These are phyloP conservation scores for Candoia aspera DNA, from an alignment of 2,113 vertebrate genomes.

Conservation along the genomic window DNA sequence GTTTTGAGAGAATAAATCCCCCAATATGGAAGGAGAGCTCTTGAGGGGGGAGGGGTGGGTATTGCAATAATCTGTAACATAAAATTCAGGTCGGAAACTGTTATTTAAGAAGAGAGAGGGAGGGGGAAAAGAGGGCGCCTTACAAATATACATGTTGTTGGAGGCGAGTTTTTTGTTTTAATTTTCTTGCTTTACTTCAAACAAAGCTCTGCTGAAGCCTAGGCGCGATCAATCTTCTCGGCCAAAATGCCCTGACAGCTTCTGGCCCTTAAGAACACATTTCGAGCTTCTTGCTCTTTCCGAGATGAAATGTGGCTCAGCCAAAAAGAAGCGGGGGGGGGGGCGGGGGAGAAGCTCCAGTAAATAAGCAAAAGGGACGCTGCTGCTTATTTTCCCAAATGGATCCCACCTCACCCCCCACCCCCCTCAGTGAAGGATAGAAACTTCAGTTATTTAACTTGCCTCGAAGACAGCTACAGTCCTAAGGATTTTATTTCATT, in stretches of 20 bases:
- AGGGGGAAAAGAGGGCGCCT: conserved; percentile 65
- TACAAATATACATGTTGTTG: conserved; percentile 78
- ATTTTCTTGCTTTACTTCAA: conserved; percentile 98
- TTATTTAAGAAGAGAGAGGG: conserved; percentile 51
- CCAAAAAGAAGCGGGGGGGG: conserved; percentile 72
- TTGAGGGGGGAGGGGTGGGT: conserved; percentile 55
- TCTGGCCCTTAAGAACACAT: conserved; percentile 97
- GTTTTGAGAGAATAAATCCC: conserved; percentile 67
- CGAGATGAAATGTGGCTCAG: conserved; percentile 88
- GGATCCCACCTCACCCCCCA: conserved; percentile 39
- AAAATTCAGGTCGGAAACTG: background rate
- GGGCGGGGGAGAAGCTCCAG: conserved; percentile 77
- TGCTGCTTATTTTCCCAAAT: conserved; percentile 59
- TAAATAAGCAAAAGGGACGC: conserved; percentile 75
- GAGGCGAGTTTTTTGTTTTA: conserved; percentile 75
- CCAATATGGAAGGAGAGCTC: conserved; percentile 61
- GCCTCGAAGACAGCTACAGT: background rate
- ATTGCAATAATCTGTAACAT: conserved; percentile 7
- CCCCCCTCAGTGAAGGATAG: conserved; percentile 54
- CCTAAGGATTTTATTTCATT: conserved; percentile 30
- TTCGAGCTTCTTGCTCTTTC: conserved; percentile 93
- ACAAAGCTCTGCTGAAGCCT: conserved; percentile 96
- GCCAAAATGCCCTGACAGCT: conserved; percentile 98
- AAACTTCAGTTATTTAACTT: conserved; percentile 51
- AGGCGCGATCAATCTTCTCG: conserved; percentile 96